Base-by-base conservation (phyloP, 2,797 vertebrate species). In the Dipus sagitta region DNA sequence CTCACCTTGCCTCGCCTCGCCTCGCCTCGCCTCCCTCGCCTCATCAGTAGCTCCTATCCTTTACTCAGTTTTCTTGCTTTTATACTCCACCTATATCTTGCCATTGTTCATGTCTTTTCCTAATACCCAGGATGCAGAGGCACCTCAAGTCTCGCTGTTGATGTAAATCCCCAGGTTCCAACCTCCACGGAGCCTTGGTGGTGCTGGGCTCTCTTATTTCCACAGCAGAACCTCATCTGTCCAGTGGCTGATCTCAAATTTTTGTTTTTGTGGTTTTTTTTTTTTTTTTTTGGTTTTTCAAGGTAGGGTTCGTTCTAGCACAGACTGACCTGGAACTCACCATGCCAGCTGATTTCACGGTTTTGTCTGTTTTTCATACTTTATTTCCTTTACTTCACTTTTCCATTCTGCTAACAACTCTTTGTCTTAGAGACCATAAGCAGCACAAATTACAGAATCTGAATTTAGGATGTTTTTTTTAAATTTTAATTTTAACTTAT, bases 51-150 rank as follows among this genome's bases (percentile, higher is more conserved):
- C 28, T 30, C 24, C 30, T 1, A 10, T 14, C 30, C 32, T n/a
- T 71, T 4, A 62, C 38, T 78, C 34, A 4, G 24, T 71, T 30
- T 18, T 30, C 58, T 77, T 47, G 17, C 64, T 38, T 67, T 71
- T 54, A 18, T 11, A 15, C 34, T 24, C 62, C 47, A 1, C 26
- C 74, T 78, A 74, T 81, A n/a, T 64, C 75, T n/a, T 76, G 71
- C 60, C 30, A 0, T 62, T 70, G 8, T 24, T 80, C 62, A 2
- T 34, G 47, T 82, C 76, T 42, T 88, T 81, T 42, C 38, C 80
- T 34, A 20, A 0, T 0, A 1, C 64, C 8, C 42, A 18, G 24
- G n/a, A 13, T 28, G 1, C 2, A 13, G 62, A 28, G 38, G 30
- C 30, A 12, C n/a, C 26, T 21, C 10, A 38, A 64, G 8, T 26